These are phyloP conservation scores for Stenichneumon culpator DNA, from an alignment of 2,888 invertebrate genomes.

Conservation along the genomic window DNA sequence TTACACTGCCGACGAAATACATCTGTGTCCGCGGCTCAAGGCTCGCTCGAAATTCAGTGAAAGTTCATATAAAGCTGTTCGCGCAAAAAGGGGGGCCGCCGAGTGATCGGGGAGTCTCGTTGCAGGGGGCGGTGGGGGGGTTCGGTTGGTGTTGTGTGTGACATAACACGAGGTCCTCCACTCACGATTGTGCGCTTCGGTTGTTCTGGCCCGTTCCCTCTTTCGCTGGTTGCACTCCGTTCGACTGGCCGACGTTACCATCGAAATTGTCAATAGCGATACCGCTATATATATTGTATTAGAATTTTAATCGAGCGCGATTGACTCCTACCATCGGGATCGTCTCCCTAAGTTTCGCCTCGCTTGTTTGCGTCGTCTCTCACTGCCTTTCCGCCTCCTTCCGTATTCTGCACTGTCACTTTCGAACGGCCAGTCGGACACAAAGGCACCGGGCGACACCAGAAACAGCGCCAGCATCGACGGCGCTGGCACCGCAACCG, in stretches of 20 bases:
- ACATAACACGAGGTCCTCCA: constrained; percentile 74
- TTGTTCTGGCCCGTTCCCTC: constrained; percentile 45
- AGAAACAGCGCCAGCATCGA: constrained; percentile 49
- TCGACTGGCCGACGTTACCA: constrained; percentile 9
- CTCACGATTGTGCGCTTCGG: constrained; percentile 45
- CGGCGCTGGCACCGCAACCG: constrained; percentile 29
- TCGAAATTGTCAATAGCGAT: background rate
- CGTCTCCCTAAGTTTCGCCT: constrained; percentile 69
- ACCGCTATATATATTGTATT: background rate
- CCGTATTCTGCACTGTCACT: constrained; percentile 81
- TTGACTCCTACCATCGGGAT: constrained; percentile 77
- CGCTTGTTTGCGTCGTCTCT: constrained; percentile 41
- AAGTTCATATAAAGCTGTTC: constrained; percentile 77
- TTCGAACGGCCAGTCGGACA: constrained; percentile 81
- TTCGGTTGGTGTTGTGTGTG: constrained; percentile 66
- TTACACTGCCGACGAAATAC: background rate
- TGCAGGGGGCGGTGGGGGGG: constrained; percentile 4
- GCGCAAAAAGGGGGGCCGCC: constrained; percentile 10
- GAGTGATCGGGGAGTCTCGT: constrained; percentile 72
- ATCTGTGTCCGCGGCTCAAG: constrained; percentile 5
- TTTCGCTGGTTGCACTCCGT: constrained; percentile 40
- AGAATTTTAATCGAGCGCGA: constrained; percentile 56
- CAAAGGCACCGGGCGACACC: constrained; percentile 76
- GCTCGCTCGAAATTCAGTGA: constrained; percentile 77
- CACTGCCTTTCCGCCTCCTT: constrained; percentile 46